phyloP scores from a whole-genome alignment of 2,797 vertebrate genomes.

The Danio kyathit region DNA sequence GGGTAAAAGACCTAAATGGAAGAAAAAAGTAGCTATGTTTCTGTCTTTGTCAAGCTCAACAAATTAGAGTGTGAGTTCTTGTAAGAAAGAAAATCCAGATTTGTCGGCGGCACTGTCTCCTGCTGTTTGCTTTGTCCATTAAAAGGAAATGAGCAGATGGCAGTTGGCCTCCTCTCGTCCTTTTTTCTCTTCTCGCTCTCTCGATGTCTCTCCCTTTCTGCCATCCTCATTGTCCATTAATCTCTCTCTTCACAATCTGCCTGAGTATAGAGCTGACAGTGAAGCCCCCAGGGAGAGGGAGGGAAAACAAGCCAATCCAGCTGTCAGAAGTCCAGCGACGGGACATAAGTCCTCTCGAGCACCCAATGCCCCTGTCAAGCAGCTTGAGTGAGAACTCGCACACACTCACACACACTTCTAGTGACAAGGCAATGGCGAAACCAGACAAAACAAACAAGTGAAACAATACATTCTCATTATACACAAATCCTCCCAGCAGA shows the following conservation, averaged over 20 bases:
- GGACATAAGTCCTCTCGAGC: slow-evolving; percentile 49
- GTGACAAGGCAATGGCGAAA: not conserved
- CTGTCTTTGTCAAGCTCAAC: slow-evolving; percentile 52
- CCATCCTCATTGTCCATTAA: slow-evolving; percentile 66
- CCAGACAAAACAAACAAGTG: slow-evolving; percentile 23
- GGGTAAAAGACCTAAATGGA: slow-evolving; percentile 27
- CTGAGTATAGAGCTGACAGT: slow-evolving; percentile 60
- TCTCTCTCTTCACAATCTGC: slow-evolving; percentile 64
- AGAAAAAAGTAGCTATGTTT: slow-evolving; percentile 63
- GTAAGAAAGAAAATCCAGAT: slow-evolving; percentile 73
- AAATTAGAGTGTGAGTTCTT: slow-evolving; percentile 58
- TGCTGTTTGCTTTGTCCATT: slow-evolving; percentile 89
- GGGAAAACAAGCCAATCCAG: slow-evolving; percentile 65
- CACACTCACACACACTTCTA: slow-evolving; percentile 12
- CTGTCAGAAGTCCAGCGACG: slow-evolving; percentile 61
- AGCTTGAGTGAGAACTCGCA: slow-evolving; percentile 33
- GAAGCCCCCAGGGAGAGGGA: slow-evolving; percentile 57
- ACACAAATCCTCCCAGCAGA: slow-evolving; percentile 3
- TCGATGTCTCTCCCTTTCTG: slow-evolving; percentile 41
- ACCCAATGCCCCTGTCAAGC: slow-evolving; percentile 33
- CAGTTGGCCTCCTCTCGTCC: slow-evolving; percentile 82
- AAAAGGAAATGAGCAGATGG: slow-evolving; percentile 87
- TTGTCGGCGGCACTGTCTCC: slow-evolving; percentile 85
- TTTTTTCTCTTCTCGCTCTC: slow-evolving; percentile 59
- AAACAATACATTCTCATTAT: slow-evolving; percentile 29